phyloP scores from a whole-genome alignment of 2,797 vertebrate species.

The Neosilurus mollespiculum region DNA sequence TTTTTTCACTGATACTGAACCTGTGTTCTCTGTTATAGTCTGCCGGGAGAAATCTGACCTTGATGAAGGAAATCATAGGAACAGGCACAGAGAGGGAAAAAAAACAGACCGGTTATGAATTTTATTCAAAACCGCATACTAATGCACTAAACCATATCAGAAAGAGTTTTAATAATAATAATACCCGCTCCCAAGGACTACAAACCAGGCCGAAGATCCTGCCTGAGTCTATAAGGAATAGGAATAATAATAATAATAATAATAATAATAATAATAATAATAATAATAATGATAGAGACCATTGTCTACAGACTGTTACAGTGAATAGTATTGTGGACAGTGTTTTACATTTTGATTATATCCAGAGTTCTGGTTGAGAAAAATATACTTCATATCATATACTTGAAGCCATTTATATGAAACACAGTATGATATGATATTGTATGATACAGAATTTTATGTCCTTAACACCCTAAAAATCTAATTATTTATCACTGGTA shows the following conservation, averaged over 20 bases:
- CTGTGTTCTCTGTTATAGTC: slow-evolving; percentile 23
- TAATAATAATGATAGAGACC: background rate
- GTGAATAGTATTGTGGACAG: background rate
- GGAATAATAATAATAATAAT: background rate
- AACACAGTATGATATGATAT: background rate
- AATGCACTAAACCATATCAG: slow-evolving; percentile 18
- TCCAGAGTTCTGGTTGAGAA: background rate
- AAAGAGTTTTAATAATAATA: background rate
- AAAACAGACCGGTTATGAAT: background rate
- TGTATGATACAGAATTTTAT: background rate
- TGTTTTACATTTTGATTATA: background rate
- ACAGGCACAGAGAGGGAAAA: slow-evolving; percentile 16
- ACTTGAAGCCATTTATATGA: slow-evolving; percentile 11
- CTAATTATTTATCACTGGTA: background rate
- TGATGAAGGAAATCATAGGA: slow-evolving; percentile 24
- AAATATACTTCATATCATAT: background rate
- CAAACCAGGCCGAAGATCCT: too few relatives aligned
- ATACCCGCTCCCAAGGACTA: too few relatives aligned
- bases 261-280: slow-evolving; percentile 7
- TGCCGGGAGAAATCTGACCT: slow-evolving; percentile 24
- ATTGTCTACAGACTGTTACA: background rate
- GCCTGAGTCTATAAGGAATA: too few relatives aligned
- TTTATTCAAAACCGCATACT: slow-evolving; percentile 5
- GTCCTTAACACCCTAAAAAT: background rate
- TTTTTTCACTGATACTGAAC: slow-evolving; percentile 33